A percentile compares a stretch with the other conserved stretches of the same genome.
These are phyloP conservation scores for Amblyraja radiata DNA, from an alignment of 2,797 vertebrate genomes.

Conservation along the genomic window DNA sequence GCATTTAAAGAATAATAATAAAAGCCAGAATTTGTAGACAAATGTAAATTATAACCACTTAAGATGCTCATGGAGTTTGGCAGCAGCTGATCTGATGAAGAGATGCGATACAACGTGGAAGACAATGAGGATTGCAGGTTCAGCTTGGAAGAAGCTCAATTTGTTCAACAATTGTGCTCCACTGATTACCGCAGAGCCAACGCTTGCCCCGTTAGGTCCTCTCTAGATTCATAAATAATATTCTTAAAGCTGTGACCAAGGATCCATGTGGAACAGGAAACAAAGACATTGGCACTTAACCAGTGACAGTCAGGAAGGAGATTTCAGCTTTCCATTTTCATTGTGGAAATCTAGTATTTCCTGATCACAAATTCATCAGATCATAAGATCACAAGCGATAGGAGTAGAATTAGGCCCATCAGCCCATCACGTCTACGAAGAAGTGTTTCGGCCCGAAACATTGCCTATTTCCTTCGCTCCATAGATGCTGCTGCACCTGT, in stretches of 20 bases:
- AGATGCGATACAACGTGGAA: background rate
- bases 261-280: background rate
- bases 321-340: background rate
- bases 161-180: background rate
- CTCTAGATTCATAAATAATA: background rate
- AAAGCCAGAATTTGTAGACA: background rate
- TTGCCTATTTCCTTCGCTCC: too few relatives aligned
- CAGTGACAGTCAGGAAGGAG: background rate
- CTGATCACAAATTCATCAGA: background rate
- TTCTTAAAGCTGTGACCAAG: background rate
- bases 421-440: too few relatives aligned
- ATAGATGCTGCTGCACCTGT: too few relatives aligned
- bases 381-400: too few relatives aligned
- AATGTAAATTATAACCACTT: conserved; percentile 3
- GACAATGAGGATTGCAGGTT: background rate
- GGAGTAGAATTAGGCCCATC: too few relatives aligned
- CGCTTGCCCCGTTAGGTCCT: background rate
- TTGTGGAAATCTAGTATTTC: background rate
- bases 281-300: background rate
- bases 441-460: too few relatives aligned
- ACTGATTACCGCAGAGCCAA: background rate
- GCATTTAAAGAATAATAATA: background rate
- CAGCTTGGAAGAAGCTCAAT: background rate
- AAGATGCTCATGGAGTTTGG: background rate
- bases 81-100: background rate